These are phyloP conservation scores for Plecturocebus donacophilus DNA, from an alignment of 2,113 vertebrate genomes.

Conservation along the genomic window DNA sequence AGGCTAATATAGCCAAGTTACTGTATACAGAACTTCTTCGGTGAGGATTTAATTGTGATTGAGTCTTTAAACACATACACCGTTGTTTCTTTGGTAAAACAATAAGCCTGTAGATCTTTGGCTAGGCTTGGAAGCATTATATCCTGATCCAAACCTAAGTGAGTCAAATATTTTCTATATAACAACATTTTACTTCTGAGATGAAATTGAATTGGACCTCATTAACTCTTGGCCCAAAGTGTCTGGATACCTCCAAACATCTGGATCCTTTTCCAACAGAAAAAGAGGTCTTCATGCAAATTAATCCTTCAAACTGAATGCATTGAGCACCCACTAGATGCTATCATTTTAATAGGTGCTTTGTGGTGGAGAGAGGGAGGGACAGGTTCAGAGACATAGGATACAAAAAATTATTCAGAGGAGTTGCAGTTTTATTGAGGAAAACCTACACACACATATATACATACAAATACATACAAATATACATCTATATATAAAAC, in stretches of 20 bases:
- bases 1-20: slow-evolving; percentile 35
- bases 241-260: background rate
- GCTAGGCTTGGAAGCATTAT: background rate
- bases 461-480: background rate
- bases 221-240: background rate
- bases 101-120: background rate
- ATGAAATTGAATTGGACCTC: background rate
- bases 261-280: slow-evolving; percentile 11
- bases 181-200: slow-evolving; percentile 29
- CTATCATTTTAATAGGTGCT: slow-evolving; percentile 40
- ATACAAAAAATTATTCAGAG: background rate
- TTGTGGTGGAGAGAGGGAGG: background rate
- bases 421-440: background rate
- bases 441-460: background rate
- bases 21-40: slow-evolving; percentile 57
- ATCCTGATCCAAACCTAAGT: slow-evolving; percentile 11
- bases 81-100: slow-evolving; percentile 34
- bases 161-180: slow-evolving; percentile 4
- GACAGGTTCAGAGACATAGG: background rate
- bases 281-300: background rate
- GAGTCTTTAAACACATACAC: slow-evolving; percentile 45
- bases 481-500: background rate
- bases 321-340: background rate
- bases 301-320: background rate
- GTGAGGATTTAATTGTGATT: slow-evolving; percentile 46